These are phyloP conservation scores for Megaustenia siamemsis DNA, from an alignment of 2,888 invertebrate genomes.

Conservation along the genomic window DNA sequence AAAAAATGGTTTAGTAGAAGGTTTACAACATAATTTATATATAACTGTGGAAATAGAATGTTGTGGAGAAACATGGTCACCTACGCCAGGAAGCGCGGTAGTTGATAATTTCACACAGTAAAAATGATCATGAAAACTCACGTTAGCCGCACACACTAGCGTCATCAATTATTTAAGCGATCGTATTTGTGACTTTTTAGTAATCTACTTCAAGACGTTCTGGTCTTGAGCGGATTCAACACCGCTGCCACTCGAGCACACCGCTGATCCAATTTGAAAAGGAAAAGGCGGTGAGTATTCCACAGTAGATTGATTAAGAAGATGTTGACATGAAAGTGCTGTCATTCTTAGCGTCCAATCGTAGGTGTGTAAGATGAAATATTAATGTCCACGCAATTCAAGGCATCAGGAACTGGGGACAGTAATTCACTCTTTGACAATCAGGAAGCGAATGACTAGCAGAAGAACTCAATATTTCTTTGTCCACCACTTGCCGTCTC, in stretches of 20 bases:
- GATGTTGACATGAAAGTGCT: conserved; percentile 33
- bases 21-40: too few species aligned
- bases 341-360: conserved; percentile 12
- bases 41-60: too few species aligned
- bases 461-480: conserved; percentile 49
- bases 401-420: background rate
- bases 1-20: too few species aligned
- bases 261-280: conserved; percentile 20
- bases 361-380: conserved; percentile 44
- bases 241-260: background rate
- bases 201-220: background rate
- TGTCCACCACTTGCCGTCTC: conserved; percentile 29
- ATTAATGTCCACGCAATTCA: conserved; percentile 40
- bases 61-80: too few species aligned
- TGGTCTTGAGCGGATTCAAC: background rate
- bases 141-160: too few species aligned
- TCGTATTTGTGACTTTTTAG: background rate
- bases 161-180: background rate
- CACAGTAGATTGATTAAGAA: conserved; percentile 27
- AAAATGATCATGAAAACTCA: too few species aligned
- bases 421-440: conserved; percentile 42
- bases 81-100: too few species aligned
- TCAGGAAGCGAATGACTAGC: conserved; percentile 34
- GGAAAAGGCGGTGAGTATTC: conserved; percentile 2
- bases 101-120: too few species aligned